Conservation (phyloP, 2,797 vertebrate genomes). For the Melanitta fusca region DNA sequence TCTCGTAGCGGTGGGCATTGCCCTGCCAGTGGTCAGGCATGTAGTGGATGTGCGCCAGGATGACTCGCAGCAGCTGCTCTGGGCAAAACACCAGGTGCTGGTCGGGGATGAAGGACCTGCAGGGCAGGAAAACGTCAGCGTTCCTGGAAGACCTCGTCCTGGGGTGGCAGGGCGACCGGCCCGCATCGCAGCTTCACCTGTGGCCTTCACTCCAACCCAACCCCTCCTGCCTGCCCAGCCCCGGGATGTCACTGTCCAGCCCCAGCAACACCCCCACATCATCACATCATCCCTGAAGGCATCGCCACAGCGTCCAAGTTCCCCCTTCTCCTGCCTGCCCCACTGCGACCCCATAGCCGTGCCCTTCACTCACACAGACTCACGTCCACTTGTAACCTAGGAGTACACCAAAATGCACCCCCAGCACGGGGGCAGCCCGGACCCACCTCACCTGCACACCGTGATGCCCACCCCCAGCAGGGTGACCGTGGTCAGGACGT, state of each 20-base stretch:
- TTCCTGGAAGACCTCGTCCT: background rate
- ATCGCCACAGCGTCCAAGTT: background rate
- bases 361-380: background rate
- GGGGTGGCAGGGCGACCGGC: background rate
- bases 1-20: slow-evolving; percentile 96
- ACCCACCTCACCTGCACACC: slow-evolving; percentile 88
- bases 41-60: slow-evolving; percentile 97
- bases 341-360: background rate
- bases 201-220: background rate
- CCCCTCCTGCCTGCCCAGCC: background rate
- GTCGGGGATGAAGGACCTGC: slow-evolving; percentile 96
- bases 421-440: background rate
- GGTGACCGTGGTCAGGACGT: slow-evolving; percentile 94
- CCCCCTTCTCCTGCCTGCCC: background rate
- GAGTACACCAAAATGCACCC: background rate
- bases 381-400: background rate
- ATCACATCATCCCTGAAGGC: background rate
- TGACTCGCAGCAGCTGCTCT: slow-evolving; percentile 95
- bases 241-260: background rate
- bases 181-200: background rate
- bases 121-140: background rate
- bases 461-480: slow-evolving; percentile 95
- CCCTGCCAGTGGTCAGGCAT: slow-evolving; percentile 99
- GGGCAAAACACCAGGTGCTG: slow-evolving; percentile 98
- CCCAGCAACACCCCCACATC: background rate